Percentiles rank a stretch among this genome's conserved stretches.
Evolutionary conservation across 2,888 invertebrate genomes (phyloP).

Genomic region (Pterobdella sp.): DNA sequence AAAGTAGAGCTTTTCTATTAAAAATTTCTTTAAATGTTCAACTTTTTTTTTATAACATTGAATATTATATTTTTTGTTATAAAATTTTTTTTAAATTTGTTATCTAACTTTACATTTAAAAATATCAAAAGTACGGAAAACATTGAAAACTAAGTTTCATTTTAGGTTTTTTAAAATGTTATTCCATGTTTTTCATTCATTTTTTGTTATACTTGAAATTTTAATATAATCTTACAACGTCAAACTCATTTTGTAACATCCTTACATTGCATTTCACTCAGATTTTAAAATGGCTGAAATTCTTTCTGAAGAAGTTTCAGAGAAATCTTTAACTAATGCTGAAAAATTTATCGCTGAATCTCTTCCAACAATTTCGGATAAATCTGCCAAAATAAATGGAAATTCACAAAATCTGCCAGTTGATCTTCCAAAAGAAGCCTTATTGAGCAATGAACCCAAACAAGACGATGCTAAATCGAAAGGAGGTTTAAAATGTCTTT

Average conservation of each 20-base stretch:
- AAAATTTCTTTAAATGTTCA: no score
- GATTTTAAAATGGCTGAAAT: neutral
- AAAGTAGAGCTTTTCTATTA: no score
- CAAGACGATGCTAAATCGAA: neutral
- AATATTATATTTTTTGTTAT: no score
- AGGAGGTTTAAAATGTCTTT: neutral
- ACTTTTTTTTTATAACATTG: no score
- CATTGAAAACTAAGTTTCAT: no score
- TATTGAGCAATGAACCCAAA: neutral
- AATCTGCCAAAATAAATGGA: neutral
- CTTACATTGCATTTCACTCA: neutral
- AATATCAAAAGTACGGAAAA: no score
- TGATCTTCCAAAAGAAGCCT: slow-evolving; percentile 2
- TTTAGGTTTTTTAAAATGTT: no score
- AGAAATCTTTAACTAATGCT: neutral
- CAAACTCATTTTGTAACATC: neutral
- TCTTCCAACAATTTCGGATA: neutral
- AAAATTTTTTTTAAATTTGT: no score
- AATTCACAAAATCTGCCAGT: neutral
- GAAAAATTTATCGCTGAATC: neutral
- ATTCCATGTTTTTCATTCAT: no score
- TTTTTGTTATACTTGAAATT: neutral
- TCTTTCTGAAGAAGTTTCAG: neutral
- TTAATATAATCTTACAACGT: neutral
- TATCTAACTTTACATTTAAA: no score